Evolutionary conservation across 2,113 vertebrate species (phyloP).

Genomic region (Ceyx melanurus): DNA sequence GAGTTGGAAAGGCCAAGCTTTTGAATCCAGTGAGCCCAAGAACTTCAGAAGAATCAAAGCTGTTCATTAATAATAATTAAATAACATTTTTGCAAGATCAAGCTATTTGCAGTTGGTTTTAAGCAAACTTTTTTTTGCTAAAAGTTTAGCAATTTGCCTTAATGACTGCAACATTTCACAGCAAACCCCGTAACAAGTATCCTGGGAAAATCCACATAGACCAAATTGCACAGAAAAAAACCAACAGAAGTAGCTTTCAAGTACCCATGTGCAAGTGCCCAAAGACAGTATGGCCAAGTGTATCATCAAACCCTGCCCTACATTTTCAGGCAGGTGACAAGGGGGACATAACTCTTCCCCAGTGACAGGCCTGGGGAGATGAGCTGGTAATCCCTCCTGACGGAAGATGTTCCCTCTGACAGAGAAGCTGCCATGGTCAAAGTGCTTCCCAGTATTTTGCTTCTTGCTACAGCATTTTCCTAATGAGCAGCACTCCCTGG

Average conservation of each 20-base stretch:
- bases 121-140: constrained; percentile 1
- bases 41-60: neutral
- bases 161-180: constrained; percentile 38
- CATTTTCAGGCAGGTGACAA: neutral
- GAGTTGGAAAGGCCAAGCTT: accelerated
- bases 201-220: neutral
- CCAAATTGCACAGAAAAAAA: neutral
- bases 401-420: neutral
- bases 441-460: neutral
- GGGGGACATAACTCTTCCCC: neutral
- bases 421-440: accelerated
- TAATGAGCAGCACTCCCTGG: too few species aligned
- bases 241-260: neutral
- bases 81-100: neutral
- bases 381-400: neutral
- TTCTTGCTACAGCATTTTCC: neutral
- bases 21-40: neutral
- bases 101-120: constrained; percentile 11
- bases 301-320: neutral
- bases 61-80: neutral
- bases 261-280: neutral
- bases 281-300: neutral
- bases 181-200: neutral
- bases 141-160: constrained; percentile 30
- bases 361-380: neutral